These are phyloP conservation scores for Xiphophorus birchmanni DNA, from an alignment of 2,797 vertebrate genomes.

Conservation along the genomic window DNA sequence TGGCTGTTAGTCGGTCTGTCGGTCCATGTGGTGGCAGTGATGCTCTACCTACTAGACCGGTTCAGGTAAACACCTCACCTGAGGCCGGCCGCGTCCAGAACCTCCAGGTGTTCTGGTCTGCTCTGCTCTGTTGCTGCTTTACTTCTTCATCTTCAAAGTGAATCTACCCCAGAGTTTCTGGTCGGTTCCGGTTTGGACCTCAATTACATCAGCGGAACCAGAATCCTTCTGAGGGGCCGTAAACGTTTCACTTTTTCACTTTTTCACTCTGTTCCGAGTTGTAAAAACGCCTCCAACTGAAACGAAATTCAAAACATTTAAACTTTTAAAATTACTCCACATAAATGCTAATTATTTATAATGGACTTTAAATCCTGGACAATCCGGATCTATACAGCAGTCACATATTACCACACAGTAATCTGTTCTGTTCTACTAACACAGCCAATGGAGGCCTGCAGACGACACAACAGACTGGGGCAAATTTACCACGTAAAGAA, in stretches of 20 bases:
- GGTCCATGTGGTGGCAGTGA: conserved; percentile 98
- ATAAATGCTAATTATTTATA: not conserved
- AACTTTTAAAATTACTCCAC: not conserved
- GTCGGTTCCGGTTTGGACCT: too few species aligned
- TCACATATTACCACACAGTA: too few species aligned
- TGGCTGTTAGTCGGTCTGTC: conserved; percentile 97
- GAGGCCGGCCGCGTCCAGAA: too few species aligned
- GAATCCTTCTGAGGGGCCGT: not conserved
- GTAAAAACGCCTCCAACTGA: not conserved
- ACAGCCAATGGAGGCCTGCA: too few species aligned
- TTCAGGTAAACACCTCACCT: conserved; percentile 85
- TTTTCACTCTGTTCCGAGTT: not conserved
- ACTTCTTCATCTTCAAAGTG: too few species aligned
- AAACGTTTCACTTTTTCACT: not conserved
- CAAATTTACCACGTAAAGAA: too few species aligned
- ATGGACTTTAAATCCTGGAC: not conserved
- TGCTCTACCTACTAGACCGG: conserved; percentile 96
- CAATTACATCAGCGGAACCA: not conserved
- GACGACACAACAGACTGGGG: not conserved
- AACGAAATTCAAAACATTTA: not conserved
- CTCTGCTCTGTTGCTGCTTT: too few species aligned
- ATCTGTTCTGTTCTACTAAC: too few species aligned
- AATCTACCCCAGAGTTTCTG: too few species aligned
- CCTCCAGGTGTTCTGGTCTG: too few species aligned
- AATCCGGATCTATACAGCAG: not conserved